A percentile compares a stretch with the other conserved stretches of the same genome.
phyloP scores from a whole-genome alignment of 2,113 vertebrate genomes.

The Pleuronectes platessa region DNA sequence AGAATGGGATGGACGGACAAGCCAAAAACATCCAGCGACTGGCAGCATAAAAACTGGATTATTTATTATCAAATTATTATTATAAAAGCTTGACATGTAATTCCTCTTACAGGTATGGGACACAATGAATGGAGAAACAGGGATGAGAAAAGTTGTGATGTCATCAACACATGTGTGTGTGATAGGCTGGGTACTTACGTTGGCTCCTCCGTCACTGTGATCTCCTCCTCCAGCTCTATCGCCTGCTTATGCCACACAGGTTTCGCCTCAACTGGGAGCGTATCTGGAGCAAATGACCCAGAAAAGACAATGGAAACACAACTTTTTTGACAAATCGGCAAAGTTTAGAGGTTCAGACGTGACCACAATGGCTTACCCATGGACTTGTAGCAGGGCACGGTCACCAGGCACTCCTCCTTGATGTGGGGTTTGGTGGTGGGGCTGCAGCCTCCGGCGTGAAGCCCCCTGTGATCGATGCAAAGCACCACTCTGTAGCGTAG shows the following conservation, averaged over 20 bases:
- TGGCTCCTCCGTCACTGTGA: conserved; percentile 88
- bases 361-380: conserved; percentile 78
- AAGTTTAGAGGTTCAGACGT: neutral
- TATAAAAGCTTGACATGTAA: too few relatives aligned
- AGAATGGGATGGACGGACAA: too few relatives aligned
- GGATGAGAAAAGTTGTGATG: neutral
- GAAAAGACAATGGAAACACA: neutral
- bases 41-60: too few relatives aligned
- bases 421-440: conserved; percentile 95
- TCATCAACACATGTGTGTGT: too few relatives aligned
- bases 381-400: conserved; percentile 94
- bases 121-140: neutral
- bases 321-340: neutral
- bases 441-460: conserved; percentile 94
- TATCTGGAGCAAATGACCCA: conserved; percentile 81
- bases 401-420: conserved; percentile 94
- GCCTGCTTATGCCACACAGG: conserved; percentile 97
- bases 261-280: conserved; percentile 92
- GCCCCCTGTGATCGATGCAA: conserved; percentile 94
- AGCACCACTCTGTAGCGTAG: conserved; percentile 96
- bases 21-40: too few relatives aligned
- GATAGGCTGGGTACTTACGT: conserved; percentile 85
- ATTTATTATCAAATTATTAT: too few relatives aligned
- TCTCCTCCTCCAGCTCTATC: conserved; percentile 92
- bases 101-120: too few relatives aligned